phyloP scores from a whole-genome alignment of 2,113 vertebrate genomes.

The Ciconia stormi region DNA sequence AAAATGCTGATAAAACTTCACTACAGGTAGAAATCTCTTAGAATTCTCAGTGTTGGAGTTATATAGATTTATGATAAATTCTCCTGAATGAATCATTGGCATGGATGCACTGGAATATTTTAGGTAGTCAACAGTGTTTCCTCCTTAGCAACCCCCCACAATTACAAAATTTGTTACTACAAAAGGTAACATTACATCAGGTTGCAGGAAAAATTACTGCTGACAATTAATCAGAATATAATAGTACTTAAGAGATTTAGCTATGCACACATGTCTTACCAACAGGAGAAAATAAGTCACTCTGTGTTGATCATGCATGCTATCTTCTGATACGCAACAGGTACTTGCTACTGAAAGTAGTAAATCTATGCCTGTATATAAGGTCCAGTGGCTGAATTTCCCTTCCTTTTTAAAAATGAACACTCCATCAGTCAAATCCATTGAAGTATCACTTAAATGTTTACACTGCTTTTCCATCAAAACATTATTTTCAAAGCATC shows the following conservation, averaged over 20 bases:
- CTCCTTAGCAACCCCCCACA: neutral
- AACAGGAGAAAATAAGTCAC: neutral
- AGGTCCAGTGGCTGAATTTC: neutral
- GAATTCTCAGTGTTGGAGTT: neutral
- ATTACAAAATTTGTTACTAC: neutral
- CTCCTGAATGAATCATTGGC: neutral
- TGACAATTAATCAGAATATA: neutral
- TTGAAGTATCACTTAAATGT: neutral
- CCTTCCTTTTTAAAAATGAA: neutral
- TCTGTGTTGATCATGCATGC: neutral
- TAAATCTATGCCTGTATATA: neutral
- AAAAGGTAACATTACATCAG: neutral
- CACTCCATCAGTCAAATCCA: neutral
- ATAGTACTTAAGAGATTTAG: neutral
- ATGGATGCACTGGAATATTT: neutral
- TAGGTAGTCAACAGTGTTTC: neutral
- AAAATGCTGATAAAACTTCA: neutral
- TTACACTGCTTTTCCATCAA: neutral
- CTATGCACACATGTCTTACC: neutral
- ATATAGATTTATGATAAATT: neutral
- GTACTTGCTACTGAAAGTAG: neutral
- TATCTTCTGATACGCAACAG: neutral
- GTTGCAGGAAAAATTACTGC: neutral
- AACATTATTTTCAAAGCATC: neutral
- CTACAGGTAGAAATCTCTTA: neutral